Conservation (phyloP, 1,140 invertebrate genomes). For the Tenebrio molitor region DNA sequence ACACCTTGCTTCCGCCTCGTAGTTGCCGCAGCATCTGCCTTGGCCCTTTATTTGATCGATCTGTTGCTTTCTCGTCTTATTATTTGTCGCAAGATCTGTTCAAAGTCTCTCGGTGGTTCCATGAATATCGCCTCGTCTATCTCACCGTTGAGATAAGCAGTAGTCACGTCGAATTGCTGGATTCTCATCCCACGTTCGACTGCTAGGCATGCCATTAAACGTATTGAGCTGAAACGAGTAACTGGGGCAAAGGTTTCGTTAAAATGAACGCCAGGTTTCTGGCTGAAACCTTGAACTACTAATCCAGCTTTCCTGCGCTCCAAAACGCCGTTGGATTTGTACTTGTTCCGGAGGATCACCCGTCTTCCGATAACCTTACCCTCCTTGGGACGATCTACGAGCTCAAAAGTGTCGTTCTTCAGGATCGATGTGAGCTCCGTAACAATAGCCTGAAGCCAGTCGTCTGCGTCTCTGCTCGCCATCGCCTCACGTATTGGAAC, state of each 20-base stretch:
- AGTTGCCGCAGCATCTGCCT: neutral
- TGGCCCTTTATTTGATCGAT: neutral
- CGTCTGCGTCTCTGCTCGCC: neutral
- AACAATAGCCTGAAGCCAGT: neutral
- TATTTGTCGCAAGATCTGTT: neutral
- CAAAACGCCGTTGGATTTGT: neutral
- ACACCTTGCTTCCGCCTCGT: conserved; percentile 6
- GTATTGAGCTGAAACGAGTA: conserved; percentile 49
- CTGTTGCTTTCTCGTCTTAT: neutral
- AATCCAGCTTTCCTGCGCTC: conserved; percentile 64
- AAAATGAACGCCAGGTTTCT: conserved; percentile 64
- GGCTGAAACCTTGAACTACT: conserved; percentile 66
- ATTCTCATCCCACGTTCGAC: conserved; percentile 48
- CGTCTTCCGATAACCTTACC: neutral
- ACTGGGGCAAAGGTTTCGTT: conserved; percentile 61
- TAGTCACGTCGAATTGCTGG: conserved; percentile 65
- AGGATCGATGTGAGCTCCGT: neutral
- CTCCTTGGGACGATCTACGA: neutral
- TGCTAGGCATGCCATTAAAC: conserved; percentile 62
- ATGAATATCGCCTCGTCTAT: conserved; percentile 65
- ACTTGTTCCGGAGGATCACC: neutral
- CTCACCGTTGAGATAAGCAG: conserved; percentile 66
- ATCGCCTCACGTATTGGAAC: neutral
- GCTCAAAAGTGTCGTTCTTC: neutral
- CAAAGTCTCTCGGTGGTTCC: conserved; percentile 57